Conservation (phyloP, 2,797 vertebrate genomes). For the Cephalopachus bancanus region DNA sequence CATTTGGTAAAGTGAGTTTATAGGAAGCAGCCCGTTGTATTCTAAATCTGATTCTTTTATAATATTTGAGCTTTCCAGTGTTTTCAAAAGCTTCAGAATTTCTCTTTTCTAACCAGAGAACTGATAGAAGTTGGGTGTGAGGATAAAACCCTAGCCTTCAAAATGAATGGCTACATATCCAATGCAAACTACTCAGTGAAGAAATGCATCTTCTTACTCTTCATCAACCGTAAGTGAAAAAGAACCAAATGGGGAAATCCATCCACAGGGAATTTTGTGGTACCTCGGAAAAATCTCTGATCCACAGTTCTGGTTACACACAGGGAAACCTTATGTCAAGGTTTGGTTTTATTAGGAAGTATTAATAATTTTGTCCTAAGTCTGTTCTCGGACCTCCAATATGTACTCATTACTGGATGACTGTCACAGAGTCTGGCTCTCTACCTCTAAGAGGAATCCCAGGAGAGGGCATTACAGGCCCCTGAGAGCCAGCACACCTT, state of each 20-base stretch:
- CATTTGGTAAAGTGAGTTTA: constrained; percentile 1
- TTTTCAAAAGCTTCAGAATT: constrained; percentile 21
- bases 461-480: neutral
- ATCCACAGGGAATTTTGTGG: neutral
- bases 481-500: neutral
- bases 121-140: constrained; percentile 96
- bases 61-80: neutral
- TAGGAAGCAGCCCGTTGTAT: neutral
- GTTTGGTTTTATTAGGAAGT: neutral
- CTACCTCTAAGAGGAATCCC: neutral
- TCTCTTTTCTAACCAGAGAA: constrained; percentile 90
- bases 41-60: constrained; percentile 33
- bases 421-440: neutral
- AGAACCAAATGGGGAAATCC: neutral
- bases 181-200: constrained; percentile 99
- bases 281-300: neutral
- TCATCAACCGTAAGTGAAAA: constrained; percentile 96
- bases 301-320: neutral
- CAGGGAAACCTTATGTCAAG: neutral
- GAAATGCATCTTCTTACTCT: constrained; percentile 97
- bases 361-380: neutral
- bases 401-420: neutral
- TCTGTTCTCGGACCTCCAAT: neutral
- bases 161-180: constrained; percentile 95
- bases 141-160: constrained; percentile 94